Evolutionary conservation across 2,888 invertebrate genomes (phyloP).

Genomic region (Aleiodes leptofemur): DNA sequence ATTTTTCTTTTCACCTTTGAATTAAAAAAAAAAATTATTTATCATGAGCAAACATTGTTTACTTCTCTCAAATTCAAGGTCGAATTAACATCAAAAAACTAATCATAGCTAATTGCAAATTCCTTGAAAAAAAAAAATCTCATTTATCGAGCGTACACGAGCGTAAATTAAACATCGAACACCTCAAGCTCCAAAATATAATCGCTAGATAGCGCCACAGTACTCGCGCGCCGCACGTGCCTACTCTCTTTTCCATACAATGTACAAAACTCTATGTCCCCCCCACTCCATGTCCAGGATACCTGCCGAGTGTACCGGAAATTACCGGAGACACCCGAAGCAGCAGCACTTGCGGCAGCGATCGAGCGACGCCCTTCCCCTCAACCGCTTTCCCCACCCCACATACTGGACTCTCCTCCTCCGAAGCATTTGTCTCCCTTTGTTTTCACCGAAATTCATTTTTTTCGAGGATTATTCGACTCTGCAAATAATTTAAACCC

Average conservation of each 20-base stretch:
- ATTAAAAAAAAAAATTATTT: too few relatives aligned
- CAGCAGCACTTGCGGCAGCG: conserved; percentile 57
- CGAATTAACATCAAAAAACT: too few relatives aligned
- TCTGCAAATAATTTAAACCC: neutral
- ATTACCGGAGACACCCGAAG: conserved; percentile 61
- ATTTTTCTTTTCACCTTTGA: too few relatives aligned
- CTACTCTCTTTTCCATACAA: conserved; percentile 43
- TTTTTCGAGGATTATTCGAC: neutral
- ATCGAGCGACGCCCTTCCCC: conserved; percentile 64
- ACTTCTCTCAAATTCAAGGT: too few relatives aligned
- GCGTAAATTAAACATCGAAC: conserved; percentile 37
- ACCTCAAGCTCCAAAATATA: neutral
- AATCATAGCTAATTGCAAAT: neutral
- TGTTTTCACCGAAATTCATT: neutral
- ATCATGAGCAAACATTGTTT: neutral
- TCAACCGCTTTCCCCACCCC: conserved; percentile 32
- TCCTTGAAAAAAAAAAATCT: neutral
- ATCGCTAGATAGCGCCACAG: conserved; percentile 63
- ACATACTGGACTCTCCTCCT: neutral
- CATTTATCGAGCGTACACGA: conserved; percentile 41
- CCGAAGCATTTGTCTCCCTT: neutral
- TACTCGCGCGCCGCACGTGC: conserved; percentile 58
- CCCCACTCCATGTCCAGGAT: conserved; percentile 43
- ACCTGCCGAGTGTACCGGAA: conserved; percentile 60
- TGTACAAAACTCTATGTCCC: conserved; percentile 23